Conservation (phyloP, 1,140 invertebrate genomes). For the Drosophila sucinea region DNA sequence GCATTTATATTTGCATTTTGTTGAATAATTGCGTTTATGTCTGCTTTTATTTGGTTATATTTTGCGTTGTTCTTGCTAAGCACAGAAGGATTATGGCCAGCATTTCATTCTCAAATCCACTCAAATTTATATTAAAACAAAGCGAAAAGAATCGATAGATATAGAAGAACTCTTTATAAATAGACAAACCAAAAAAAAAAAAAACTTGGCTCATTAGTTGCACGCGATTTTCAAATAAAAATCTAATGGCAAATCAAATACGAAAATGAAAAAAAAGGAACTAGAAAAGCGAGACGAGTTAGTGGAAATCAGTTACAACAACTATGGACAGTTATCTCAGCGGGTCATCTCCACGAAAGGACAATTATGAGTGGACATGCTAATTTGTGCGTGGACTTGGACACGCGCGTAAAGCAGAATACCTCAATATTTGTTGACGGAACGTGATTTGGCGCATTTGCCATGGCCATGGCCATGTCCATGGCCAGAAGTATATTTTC, state of each 20-base stretch:
- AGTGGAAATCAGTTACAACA: constrained; percentile 78
- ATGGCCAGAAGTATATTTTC: no score
- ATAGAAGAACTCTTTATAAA: constrained; percentile 14
- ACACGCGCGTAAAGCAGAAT: constrained; percentile 76
- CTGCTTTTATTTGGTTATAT: constrained; percentile 42
- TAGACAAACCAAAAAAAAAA: not conserved
- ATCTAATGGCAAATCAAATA: constrained; percentile 68
- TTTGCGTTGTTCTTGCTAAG: constrained; percentile 16
- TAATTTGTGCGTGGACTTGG: constrained; percentile 69
- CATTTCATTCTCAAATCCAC: no score
- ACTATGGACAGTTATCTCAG: constrained; percentile 80
- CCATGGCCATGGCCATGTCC: constrained; percentile 4
- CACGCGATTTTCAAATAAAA: constrained; percentile 76
- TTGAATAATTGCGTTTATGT: constrained; percentile 63
- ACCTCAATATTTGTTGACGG: constrained; percentile 80
- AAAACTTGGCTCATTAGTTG: constrained; percentile 54
- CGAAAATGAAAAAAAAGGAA: constrained; percentile 2
- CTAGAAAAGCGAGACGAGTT: constrained; percentile 4
- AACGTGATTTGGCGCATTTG: constrained; percentile 82
- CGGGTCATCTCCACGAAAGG: constrained; percentile 81
- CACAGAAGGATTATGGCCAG: not conserved
- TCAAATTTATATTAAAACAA: not conserved
- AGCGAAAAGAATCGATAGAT: constrained; percentile 24
- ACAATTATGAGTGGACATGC: constrained; percentile 82
- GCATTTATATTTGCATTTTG: constrained; percentile 70